Base-by-base conservation (phyloP, 2,888 invertebrate species). In the Callyntrura guangdongensis region DNA sequence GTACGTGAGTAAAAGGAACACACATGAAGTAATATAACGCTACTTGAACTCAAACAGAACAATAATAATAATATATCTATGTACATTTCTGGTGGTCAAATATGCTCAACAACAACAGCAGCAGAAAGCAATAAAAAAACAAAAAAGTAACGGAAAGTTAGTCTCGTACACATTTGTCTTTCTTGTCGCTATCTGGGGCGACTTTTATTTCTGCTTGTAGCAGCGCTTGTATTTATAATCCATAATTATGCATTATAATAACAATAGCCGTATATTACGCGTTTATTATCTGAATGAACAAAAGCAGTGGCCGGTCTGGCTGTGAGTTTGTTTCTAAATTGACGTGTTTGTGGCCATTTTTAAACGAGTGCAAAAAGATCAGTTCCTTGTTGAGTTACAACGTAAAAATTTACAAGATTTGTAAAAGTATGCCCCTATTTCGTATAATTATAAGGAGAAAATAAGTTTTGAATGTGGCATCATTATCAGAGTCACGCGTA, bases 61-160 rank as follows among this genome's bases (percentile, higher is more conserved):
- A 17, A 25, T 49, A 69, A 47, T 72, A 72, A 47, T 47, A 72
- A 69, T 14, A n/a, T n/a, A n/a, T n/a, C n/a, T n/a, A n/a, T n/a
- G n/a, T n/a, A n/a, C n/a, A n/a, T n/a, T n/a, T 36, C 47, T 47
- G 72, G 59, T 27, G 47, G 83, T 67, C 67, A 86, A 86, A 59
- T n/a, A n/a, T 86, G 49, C 77, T 77, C 53, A 25, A 72, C 74
- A 53, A 77, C 74, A 1, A 74, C 17, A 77, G 49, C 22, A 56
- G 9, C n/a, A 82, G 14, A 61, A 61, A 82, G 61, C 61, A 47
- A 20, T n/a, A 79, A 82, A 36, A 36, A 36, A 77, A 89, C n/a
- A n/a, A 53, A 83, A 88, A 88, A 82, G n/a, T 84, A 84, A 84
- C 83, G 89, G 84, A 45, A 84, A 84, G 14, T 17, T 89, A 84